phyloP scores from a whole-genome alignment of 2,797 vertebrate species.

The Paedocypris micromegethes region DNA sequence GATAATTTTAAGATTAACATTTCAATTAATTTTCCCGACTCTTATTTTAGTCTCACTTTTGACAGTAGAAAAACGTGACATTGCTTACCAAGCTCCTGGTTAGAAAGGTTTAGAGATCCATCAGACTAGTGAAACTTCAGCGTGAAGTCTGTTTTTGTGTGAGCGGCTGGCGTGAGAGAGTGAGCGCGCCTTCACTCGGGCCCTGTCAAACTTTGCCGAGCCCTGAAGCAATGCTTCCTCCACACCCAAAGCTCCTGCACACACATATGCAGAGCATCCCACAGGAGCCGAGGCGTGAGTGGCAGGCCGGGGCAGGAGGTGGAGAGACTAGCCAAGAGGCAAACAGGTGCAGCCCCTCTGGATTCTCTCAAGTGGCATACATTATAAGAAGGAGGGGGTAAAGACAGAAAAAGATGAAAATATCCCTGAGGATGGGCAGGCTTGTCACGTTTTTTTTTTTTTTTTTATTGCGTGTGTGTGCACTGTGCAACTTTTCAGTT shows the following conservation, averaged over 20 bases:
- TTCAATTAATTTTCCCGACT: too few relatives aligned
- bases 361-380: slow-evolving; percentile 76
- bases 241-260: slow-evolving; percentile 63
- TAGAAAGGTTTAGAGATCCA: slow-evolving; percentile 45
- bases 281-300: slow-evolving; percentile 70
- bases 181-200: slow-evolving; percentile 49
- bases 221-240: slow-evolving; percentile 73
- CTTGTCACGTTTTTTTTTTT: slow-evolving; percentile 51
- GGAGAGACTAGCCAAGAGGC: slow-evolving; percentile 73
- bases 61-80: background rate
- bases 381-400: slow-evolving; percentile 59
- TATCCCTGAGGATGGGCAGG: slow-evolving; percentile 66
- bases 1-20: too few relatives aligned
- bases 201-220: slow-evolving; percentile 63
- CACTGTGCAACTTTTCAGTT: background rate
- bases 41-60: slow-evolving; percentile 2
- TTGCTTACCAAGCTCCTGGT: slow-evolving; percentile 8
- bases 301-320: slow-evolving; percentile 71
- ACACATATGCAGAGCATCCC: slow-evolving; percentile 58
- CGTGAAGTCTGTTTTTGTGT: slow-evolving; percentile 19
- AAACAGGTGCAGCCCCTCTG: slow-evolving; percentile 79
- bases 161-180: slow-evolving; percentile 31
- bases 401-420: slow-evolving; percentile 61
- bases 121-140: slow-evolving; percentile 51
- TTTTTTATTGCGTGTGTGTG: background rate